Base-by-base conservation (phyloP, 2,113 vertebrate species). In the Apus apus region DNA sequence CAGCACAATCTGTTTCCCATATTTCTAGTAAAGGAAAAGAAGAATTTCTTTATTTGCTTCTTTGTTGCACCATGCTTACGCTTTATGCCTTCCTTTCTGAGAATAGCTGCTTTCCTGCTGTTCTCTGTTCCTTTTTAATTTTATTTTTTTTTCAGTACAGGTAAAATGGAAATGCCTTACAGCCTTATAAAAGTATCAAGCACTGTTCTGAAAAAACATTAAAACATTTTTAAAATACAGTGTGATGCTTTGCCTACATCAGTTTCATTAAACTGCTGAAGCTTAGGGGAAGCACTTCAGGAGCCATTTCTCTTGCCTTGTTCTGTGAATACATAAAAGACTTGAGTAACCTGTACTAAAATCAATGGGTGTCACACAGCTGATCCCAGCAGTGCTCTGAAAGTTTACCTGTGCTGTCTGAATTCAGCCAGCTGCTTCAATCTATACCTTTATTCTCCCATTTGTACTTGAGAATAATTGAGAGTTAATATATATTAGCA, bases 1-100 rank as follows among this genome's bases (percentile, higher is more conserved):
- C 61, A 96, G 92, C 93, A 71, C 98, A 98, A 93, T 98, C 97
- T 98, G 98, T 95, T 98, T 97, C 95, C 87, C 93, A 88, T 96
- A 72, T 94, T 97, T 94, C 96, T 98, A 96, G 95, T 97, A 96
- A 97, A 96, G 96, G 73, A 81, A 92, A 92, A 86, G 75, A 80
- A 85, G 89, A 85, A 84, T 87, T 95, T 94, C 78, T 98, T 96
- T 75, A 89, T 98, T 96, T 96, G 88, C 88, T 90, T 82, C 90
- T 94, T 95, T 94, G 93, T 94, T 97, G 96, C 89, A 88, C 96
- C 93, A 82, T 91, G 80, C 79, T 96, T 97, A 64, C 7, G 2
- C 91, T 97, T 97, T 95, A 97, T 97, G 94, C 68, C 13, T 94
- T 79, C 12, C 66, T 94, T 96, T 86, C 73, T 97, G 92, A 88